Conservation (phyloP, 2,113 vertebrate genomes). For the Mesitornis unicolor region DNA sequence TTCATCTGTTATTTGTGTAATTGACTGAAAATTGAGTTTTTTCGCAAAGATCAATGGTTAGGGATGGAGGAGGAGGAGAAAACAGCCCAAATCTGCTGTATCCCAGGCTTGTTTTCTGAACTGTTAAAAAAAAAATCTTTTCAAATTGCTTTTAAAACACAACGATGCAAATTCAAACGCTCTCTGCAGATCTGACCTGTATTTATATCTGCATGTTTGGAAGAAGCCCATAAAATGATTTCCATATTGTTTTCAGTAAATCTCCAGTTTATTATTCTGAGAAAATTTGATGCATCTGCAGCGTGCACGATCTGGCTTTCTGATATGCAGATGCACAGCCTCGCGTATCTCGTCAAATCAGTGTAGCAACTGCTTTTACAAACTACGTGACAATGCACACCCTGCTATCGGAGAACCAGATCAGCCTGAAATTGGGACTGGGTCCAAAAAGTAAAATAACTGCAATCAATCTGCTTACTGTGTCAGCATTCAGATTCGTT, state of each 20-base stretch:
- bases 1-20: not conserved
- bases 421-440: conserved; percentile 30
- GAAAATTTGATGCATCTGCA: conserved; percentile 12
- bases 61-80: not conserved
- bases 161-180: not conserved
- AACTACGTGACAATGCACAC: not conserved
- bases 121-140: not conserved
- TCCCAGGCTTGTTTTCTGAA: not conserved
- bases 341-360: conserved; percentile 37
- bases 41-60: not conserved
- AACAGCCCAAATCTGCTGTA: not conserved
- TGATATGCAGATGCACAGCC: conserved; percentile 39
- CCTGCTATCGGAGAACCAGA: conserved; percentile 38
- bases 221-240: not conserved
- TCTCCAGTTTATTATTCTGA: conserved; percentile 11
- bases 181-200: not conserved
- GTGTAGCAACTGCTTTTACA: conserved; percentile 34
- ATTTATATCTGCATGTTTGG: not conserved
- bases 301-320: not conserved
- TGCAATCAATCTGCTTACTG: conserved; percentile 39
- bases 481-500: conserved; percentile 26
- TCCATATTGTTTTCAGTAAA: not conserved
- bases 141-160: not conserved
- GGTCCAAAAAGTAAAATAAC: conserved; percentile 9
- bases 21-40: not conserved